A percentile compares a stretch with the other conserved stretches of the same genome.
Evolutionary conservation across 2,113 vertebrate species (phyloP).

Genomic region (Nymphicus hollandicus): DNA sequence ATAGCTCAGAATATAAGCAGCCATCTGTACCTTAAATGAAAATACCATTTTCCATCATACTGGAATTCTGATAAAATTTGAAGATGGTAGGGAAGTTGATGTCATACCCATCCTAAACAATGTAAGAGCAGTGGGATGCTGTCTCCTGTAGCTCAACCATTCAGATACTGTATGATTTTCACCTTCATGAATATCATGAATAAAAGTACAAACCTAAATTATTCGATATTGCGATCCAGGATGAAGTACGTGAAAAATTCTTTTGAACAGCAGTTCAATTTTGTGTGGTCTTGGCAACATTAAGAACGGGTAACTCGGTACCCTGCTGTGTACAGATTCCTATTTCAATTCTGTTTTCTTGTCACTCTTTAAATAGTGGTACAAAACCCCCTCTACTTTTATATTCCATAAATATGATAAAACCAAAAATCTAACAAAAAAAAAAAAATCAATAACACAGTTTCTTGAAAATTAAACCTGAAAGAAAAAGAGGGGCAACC

Average conservation of each 20-base stretch:
- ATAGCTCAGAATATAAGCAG: conserved; percentile 16
- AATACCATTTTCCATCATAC: background rate
- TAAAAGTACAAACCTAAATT: background rate
- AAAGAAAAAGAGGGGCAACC: background rate
- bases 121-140: background rate
- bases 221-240: background rate
- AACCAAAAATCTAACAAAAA: background rate
- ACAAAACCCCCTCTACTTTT: background rate
- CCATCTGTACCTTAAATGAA: conserved; percentile 54
- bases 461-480: background rate
- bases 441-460: background rate
- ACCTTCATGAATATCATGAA: background rate
- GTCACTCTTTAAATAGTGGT: background rate
- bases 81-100: background rate
- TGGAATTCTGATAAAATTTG: background rate
- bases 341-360: background rate
- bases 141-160: background rate
- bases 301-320: background rate
- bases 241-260: background rate
- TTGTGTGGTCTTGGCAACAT: background rate
- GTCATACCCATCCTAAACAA: background rate
- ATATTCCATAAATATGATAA: background rate
- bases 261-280: background rate
- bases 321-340: background rate
- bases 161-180: background rate